Evolutionary conservation across 2,113 vertebrate genomes (phyloP), one percentile per base, ranked within the genome.

Genomic region (Progne subis): DNA sequence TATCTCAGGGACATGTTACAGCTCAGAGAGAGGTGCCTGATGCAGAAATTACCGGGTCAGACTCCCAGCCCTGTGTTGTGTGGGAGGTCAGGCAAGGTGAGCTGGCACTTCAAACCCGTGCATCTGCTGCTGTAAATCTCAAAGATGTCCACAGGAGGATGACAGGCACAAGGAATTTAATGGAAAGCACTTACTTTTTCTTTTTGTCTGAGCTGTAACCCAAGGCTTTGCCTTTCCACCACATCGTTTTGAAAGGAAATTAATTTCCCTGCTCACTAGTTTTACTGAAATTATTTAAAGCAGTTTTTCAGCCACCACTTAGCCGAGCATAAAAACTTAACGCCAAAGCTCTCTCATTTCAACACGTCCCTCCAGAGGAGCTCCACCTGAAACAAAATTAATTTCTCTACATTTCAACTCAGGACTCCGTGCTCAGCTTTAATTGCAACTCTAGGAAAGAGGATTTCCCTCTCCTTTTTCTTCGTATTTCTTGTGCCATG

Each of bases 81-180:
- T 25, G 44, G 64, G 85, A 78, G 95, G 94, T 90, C 88, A 92
- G 75, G 69, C 93, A 78, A 86, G 88, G 95, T 90, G 85, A 90
- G 72, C 34, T 71, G 67, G 55, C 59, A 14, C 64, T 64, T 83
- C 92, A 70, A 90, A 70, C 44, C 82, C 6, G 19, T 3, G 61
- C 75, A 55, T n/a, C 82, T 85, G 61, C 56, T n/a, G 2, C 56
- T 21, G 31, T 85, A 90, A 89, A 93, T 97, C 92, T 81, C 68
- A 59, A 5, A 53, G 88, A 47, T 84, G 60, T 11, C 79, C 75
- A 64, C 26, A 57, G 23, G 46, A 68, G 21, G 13, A 71, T 41
- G 71, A 68, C 88, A 74, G 18, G 52, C 59, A 41, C 59, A 34
- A 75, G 68, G 68, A 81, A 68, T 85, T 92, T 43, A 55, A 56